Base-by-base conservation (phyloP, 2,113 vertebrate genomes). In the Actenoides lindsayi region DNA sequence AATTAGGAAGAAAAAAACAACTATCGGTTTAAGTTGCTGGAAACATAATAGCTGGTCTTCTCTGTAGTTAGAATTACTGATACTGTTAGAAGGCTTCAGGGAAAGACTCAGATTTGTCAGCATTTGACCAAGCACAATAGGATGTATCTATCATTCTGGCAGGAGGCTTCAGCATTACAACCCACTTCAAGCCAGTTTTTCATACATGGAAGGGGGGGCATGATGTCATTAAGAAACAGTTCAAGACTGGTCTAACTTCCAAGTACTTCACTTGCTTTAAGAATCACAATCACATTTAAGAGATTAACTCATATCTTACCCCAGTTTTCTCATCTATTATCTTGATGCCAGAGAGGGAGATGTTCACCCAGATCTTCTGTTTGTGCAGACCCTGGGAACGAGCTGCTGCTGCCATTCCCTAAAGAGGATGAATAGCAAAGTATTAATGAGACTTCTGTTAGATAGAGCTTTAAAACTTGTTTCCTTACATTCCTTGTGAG, bases 331-430 rank as follows among this genome's bases (percentile, higher is more conserved):
- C 99, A 46, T 99, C 99, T 53, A 99, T 98, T 93, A 99, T 99
- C 97, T 99, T 99, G 96, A 99, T 99, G 37, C 99, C 99, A 24
- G 98, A 98, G 84, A 99, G 98, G 50, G 99, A 99, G 85, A 99
- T 99, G 97, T 99, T 99, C 94, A 99, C 89, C 98, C 98, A 99
- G 90, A 99, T 99, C 96, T 98, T 98, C 96, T 99, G 99, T 89
- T 99, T 99, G 98, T 99, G 99, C 41, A 99, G 99, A 79, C 99
- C 99, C 77, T 99, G 99, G 83, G 99, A 99, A n/a, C 99, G 99
- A 70, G 98, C 99, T 91, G 99, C 99, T 30, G 98, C 98, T 4
- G 99, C 99, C 98, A 99, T 99, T 67, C 99, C 99, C 99, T 99
- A 84, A 33, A 89, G 11, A 51, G 20, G 33, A 90, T 23, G 16